phyloP scores from a whole-genome alignment of 2,797 vertebrate species.

The Geotria australis region DNA sequence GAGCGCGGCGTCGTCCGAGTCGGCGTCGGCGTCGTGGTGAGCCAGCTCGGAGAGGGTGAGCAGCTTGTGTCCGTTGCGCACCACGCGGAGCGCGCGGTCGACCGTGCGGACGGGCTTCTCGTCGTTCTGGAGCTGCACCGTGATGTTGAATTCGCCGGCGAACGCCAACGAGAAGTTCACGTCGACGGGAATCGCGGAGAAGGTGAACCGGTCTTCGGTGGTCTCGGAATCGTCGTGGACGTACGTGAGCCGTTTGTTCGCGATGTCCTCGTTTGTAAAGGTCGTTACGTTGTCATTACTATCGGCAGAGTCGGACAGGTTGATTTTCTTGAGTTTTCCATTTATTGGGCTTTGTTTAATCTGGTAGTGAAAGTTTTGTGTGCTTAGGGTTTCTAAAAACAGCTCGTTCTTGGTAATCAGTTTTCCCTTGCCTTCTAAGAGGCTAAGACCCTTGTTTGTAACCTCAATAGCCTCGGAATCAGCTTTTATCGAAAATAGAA shows the following conservation, averaged over 20 bases:
- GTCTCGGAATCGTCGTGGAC: constrained; percentile 57
- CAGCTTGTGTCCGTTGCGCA: constrained; percentile 26
- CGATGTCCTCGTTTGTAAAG: constrained; percentile 37
- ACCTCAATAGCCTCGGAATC: constrained; percentile 25
- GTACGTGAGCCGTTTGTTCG: constrained; percentile 28
- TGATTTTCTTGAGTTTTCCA: constrained; percentile 28
- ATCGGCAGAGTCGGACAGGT: constrained; percentile 22
- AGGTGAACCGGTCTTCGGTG: constrained; percentile 21
- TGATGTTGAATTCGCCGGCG: constrained; percentile 21
- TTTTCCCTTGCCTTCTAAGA: constrained; percentile 47
- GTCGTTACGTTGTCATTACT: constrained; percentile 19
- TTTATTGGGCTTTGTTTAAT: constrained; percentile 25
- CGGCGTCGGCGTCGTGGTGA: constrained; percentile 39
- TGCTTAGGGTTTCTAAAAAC: constrained; percentile 31
- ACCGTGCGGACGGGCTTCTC: constrained; percentile 36
- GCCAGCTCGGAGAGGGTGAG: constrained; percentile 35
- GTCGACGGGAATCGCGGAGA: constrained; percentile 6
- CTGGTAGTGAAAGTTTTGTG: constrained; percentile 28
- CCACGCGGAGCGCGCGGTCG: constrained; percentile 37
- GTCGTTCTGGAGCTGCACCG: constrained; percentile 41
- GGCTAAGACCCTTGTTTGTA: constrained; percentile 29
- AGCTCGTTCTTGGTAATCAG: constrained; percentile 32
- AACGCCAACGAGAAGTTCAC: constrained; percentile 6
- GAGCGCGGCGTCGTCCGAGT: constrained; percentile 38
- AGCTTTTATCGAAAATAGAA: constrained; percentile 36